Percentiles rank a stretch among this genome's conserved stretches.
Conservation (phyloP, 2,797 vertebrate genomes). For the Bradypodion pumilum region DNA sequence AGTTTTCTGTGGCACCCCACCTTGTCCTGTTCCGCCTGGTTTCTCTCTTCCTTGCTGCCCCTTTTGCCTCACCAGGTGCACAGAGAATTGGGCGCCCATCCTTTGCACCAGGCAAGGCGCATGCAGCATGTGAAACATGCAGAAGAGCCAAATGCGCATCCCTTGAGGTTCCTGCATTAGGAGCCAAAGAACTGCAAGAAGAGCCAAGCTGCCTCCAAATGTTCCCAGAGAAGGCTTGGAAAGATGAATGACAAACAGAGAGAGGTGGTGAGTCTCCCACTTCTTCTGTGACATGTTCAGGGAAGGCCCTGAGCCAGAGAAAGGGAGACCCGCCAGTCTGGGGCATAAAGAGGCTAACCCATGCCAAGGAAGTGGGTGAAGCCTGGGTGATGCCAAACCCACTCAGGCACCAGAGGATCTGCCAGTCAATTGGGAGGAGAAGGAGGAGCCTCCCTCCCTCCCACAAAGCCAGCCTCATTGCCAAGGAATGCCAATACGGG, state of each 20-base stretch:
- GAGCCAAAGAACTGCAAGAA: background rate
- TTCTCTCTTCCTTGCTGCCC: background rate
- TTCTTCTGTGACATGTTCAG: no score
- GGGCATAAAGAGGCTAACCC: no score
- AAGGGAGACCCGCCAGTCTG: no score
- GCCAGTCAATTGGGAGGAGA: no score
- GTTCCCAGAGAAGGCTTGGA: background rate
- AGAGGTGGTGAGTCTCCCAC: no score
- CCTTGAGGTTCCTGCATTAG: background rate
- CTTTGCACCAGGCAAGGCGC: background rate
- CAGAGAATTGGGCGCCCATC: background rate
- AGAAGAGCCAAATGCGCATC: background rate
- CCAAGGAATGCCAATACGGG: no score
- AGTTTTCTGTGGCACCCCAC: no score
- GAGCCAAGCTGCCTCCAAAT: background rate
- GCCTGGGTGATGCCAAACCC: no score
- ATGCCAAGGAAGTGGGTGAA: background rate
- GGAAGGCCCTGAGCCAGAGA: no score
- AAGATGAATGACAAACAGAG: background rate
- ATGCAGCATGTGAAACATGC: background rate
- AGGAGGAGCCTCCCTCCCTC: background rate
- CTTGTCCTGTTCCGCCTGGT: background rate
- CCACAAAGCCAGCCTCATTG: background rate
- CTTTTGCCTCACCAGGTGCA: background rate
- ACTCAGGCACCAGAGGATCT: no score